These are phyloP conservation scores for Coenonympha glycerion DNA, from an alignment of 2,888 invertebrate genomes.

Conservation along the genomic window DNA sequence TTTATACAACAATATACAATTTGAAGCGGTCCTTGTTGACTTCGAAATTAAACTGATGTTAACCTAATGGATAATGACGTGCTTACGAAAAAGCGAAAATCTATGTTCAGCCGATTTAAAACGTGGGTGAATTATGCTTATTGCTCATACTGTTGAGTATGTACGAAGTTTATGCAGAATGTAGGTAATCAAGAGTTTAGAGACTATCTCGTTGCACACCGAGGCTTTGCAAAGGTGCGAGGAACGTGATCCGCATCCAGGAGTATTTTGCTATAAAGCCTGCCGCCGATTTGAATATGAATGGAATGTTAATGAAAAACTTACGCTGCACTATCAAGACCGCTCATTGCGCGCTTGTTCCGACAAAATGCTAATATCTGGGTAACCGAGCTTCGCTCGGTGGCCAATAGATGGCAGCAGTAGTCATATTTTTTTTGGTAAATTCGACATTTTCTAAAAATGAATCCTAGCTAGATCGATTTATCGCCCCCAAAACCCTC, in stretches of 20 bases:
- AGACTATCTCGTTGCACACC: slow-evolving; percentile 48
- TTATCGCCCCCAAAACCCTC: no score
- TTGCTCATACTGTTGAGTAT: neutral
- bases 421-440: no score
- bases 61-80: no score
- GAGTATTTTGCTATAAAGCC: slow-evolving; percentile 50
- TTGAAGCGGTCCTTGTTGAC: neutral
- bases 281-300: slow-evolving; percentile 70
- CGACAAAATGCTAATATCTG: neutral
- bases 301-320: slow-evolving; percentile 70
- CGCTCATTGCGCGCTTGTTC: slow-evolving; percentile 43
- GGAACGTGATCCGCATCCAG: slow-evolving; percentile 58
- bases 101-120: no score
- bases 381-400: no score
- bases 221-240: slow-evolving; percentile 42
- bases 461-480: no score
- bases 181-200: slow-evolving; percentile 54
- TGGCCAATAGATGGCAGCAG: no score
- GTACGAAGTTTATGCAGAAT: slow-evolving; percentile 26
- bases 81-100: no score
- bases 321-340: slow-evolving; percentile 40
- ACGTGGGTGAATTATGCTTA: no score
- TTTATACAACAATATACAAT: slow-evolving; percentile 1
- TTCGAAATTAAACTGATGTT: neutral
- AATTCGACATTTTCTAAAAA: no score